These are phyloP conservation scores for Matsumyia berberina DNA, from an alignment of 2,888 invertebrate species.

Conservation along the genomic window DNA sequence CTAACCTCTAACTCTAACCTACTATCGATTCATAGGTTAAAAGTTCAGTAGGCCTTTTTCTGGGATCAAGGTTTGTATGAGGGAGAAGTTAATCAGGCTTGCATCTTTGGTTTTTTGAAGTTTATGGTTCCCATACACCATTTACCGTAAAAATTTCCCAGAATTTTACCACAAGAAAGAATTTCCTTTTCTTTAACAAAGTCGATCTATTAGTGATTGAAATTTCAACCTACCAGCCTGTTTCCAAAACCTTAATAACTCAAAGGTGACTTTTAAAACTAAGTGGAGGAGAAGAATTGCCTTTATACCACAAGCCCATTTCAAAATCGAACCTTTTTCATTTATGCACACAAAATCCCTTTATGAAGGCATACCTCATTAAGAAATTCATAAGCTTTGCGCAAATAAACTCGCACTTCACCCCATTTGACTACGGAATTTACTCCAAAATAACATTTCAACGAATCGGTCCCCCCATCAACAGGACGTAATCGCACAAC, in stretches of 20 bases:
- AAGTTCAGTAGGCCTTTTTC: no score
- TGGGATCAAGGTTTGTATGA: no score
- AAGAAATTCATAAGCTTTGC: slow-evolving; percentile 48
- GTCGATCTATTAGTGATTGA: neutral
- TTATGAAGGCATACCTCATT: slow-evolving; percentile 41
- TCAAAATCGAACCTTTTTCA: slow-evolving; percentile 56
- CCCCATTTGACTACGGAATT: slow-evolving; percentile 34
- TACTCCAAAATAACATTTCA: slow-evolving; percentile 39
- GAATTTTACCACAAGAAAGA: no score
- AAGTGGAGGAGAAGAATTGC: neutral
- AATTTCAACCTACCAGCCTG: neutral
- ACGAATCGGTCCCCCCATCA: slow-evolving; percentile 46
- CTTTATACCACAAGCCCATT: neutral
- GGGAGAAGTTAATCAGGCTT: no score
- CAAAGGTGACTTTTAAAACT: neutral
- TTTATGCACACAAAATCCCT: slow-evolving; percentile 40
- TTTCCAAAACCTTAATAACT: neutral
- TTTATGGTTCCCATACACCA: no score
- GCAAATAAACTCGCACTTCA: slow-evolving; percentile 17
- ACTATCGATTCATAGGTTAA: no score
- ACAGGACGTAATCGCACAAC: slow-evolving; percentile 54
- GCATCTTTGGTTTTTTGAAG: no score
- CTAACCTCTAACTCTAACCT: no score
- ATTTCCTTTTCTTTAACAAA: no score
- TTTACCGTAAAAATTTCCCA: no score